These are phyloP conservation scores for Neotoxoptera formosana DNA, from an alignment of 1,140 invertebrate genomes.

Conservation along the genomic window DNA sequence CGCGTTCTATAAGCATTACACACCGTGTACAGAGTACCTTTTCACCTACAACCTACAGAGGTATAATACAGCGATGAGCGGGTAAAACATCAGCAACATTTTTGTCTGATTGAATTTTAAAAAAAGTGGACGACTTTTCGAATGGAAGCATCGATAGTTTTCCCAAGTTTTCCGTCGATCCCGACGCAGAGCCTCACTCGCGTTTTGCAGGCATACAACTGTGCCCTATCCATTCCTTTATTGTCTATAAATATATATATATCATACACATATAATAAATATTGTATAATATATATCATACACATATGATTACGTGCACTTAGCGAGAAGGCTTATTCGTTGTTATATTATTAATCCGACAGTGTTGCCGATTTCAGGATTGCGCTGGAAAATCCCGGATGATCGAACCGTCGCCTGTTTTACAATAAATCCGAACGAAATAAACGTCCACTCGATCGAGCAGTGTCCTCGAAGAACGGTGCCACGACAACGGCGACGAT, in stretches of 20 bases:
- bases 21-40: not conserved
- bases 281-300: too few species aligned
- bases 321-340: not conserved
- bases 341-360: not conserved
- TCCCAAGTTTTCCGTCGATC: not conserved
- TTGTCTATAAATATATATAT: not conserved
- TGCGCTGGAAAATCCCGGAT: slow-evolving; percentile 38
- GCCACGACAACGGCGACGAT: not conserved
- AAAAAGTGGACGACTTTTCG: not conserved
- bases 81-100: not conserved
- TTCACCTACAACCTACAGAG: not conserved
- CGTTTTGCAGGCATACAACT: not conserved
- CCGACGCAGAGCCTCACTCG: not conserved
- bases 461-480: not conserved
- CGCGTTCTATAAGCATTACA: not conserved
- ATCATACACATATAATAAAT: not conserved
- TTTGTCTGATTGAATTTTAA: not conserved
- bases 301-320: not conserved
- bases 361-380: slow-evolving; percentile 36
- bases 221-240: not conserved
- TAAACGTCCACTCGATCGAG: not conserved
- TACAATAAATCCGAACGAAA: not conserved
- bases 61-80: not conserved
- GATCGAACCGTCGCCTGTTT: not conserved
- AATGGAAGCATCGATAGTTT: not conserved